A percentile compares a stretch with the other conserved stretches of the same genome.
Conservation (phyloP, 2,797 vertebrate genomes). For the Syncerus caffer region DNA sequence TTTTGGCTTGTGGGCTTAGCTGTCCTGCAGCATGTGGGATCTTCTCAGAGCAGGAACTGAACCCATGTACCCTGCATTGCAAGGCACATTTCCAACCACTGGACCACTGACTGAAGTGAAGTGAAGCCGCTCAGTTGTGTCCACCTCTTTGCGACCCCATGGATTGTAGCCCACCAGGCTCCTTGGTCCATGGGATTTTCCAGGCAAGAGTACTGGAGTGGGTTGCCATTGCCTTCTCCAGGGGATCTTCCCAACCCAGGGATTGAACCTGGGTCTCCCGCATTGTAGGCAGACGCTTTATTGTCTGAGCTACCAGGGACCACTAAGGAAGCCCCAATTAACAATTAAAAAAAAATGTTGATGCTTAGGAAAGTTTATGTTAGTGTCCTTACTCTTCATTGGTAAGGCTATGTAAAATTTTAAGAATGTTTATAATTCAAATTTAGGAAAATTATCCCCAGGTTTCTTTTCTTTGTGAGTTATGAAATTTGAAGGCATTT, state of each 20-base stretch:
- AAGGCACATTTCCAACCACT: not conserved
- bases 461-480: not conserved
- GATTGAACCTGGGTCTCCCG: too few relatives aligned
- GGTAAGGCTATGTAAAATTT: not conserved
- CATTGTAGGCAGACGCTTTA: too few relatives aligned
- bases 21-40: not conserved
- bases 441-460: not conserved
- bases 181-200: too few relatives aligned
- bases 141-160: too few relatives aligned
- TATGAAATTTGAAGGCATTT: not conserved
- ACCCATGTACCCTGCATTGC: not conserved
- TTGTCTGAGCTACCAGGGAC: too few relatives aligned
- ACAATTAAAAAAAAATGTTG: not conserved
- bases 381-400: not conserved
- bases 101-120: not conserved
- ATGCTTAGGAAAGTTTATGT: conserved; percentile 1
- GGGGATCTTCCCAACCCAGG: too few relatives aligned
- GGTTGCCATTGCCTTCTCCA: too few relatives aligned
- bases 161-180: too few relatives aligned
- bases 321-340: not conserved
- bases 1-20: not conserved
- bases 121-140: too few relatives aligned
- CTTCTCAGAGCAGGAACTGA: not conserved
- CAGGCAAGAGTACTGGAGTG: too few relatives aligned
- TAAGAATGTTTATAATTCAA: conserved; percentile 3